Evolutionary conservation across 2,797 vertebrate genomes (phyloP), one percentile per base, ranked within the genome.

Genomic region (Esox lucius): DNA sequence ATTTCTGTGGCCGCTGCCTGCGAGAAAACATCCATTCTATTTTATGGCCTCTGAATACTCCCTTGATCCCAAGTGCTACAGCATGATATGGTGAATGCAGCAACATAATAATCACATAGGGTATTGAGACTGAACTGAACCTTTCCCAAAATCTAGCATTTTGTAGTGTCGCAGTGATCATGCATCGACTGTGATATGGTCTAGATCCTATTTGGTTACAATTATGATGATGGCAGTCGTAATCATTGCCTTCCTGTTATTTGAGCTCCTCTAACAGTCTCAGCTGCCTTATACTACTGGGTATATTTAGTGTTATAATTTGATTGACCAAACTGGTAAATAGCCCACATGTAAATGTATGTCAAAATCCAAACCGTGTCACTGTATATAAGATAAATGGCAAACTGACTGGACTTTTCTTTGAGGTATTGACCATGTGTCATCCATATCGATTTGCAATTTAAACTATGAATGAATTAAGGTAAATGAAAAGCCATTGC

Each of bases 361-460:
- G 17, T 8, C 66, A 49, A 11, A 28, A 70, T 19, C 15, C 16
- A 28, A 49, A 70, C 42, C 13, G 35, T 42, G 17, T n/a, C 67
- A 46, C 68, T 26, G 48, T 70, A 8, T 19, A 1, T 70, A 26
- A 75, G 73, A 13, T 16, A 5, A 35, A 22, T 24, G 13, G 16
- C 35, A 48, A 61, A 70, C 24, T 66, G n/a, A 70, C 75, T 79
- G 77, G 73, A 83, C 46, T 68, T 83, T 67, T 81, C 5, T 2
- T 70, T 78, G 81, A 78, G 74, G 65, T 78, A 74, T 79, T 83
- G 76, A 83, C 80, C 75, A 75, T 67, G 68, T 80, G 73, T 78
- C 22, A 70, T 69, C 74, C 59, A 74, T 68, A 71, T 73, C 80
- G 74, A 82, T 72, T 62, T 6, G 56, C 62, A 9, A 51, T 65